Percentiles rank a stretch among this genome's conserved stretches.
Conservation (phyloP, 2,113 vertebrate genomes). For the Lanius ludovicianus region DNA sequence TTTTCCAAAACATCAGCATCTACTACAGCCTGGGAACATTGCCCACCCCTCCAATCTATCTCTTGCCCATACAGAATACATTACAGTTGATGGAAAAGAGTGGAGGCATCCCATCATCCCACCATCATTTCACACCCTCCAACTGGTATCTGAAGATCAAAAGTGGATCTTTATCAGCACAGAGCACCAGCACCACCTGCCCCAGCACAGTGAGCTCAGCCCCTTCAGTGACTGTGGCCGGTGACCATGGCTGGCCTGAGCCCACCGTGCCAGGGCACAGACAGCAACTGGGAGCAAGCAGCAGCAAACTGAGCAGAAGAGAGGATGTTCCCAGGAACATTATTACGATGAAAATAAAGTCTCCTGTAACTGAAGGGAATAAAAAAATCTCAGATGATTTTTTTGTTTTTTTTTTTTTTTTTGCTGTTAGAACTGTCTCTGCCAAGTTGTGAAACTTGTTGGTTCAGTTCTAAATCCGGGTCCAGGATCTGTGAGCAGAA, state of each 20-base stretch:
- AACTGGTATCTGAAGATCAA: background rate
- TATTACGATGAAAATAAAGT: constrained; percentile 31
- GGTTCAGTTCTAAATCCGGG: constrained; percentile 34
- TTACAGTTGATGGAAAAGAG: background rate
- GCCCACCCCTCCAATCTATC: background rate
- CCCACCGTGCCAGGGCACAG: background rate
- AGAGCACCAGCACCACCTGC: background rate
- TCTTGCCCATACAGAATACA: background rate
- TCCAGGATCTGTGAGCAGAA: constrained; percentile 38
- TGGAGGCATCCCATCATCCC: background rate
- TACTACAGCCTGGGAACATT: background rate
- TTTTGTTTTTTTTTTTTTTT: background rate
- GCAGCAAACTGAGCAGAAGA: background rate
- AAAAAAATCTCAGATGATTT: background rate
- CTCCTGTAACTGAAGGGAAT: constrained; percentile 45
- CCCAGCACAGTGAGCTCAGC: background rate
- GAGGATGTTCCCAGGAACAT: constrained; percentile 1
- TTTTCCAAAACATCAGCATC: background rate
- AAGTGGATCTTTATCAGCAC: background rate
- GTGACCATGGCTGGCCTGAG: background rate
- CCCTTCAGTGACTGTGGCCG: background rate
- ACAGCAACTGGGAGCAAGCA: background rate
- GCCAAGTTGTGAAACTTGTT: constrained; percentile 14
- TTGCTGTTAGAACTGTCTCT: background rate
- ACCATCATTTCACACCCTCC: background rate